A percentile compares a stretch with the other conserved stretches of the same genome.
Evolutionary conservation across 2,797 vertebrate species (phyloP).

Genomic region (Phoxinus dragarum): DNA sequence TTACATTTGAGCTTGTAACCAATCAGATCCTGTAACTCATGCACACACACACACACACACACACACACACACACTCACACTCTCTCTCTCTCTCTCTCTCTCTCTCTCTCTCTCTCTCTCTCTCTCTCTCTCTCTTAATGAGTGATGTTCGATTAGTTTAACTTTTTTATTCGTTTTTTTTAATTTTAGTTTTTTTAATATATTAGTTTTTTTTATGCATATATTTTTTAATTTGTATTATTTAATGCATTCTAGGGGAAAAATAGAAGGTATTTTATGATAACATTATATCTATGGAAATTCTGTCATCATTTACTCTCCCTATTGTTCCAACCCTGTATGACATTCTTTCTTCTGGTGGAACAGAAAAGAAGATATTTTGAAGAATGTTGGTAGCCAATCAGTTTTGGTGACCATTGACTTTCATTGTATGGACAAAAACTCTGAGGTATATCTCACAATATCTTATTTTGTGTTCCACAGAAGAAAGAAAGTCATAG

Average conservation of each 20-base stretch:
- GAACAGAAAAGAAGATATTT: background rate
- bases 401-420: background rate
- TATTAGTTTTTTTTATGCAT: background rate
- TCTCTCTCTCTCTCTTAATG: background rate
- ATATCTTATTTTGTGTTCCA: background rate
- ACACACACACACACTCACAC: slow-evolving; percentile 15
- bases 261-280: background rate
- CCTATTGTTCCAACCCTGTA: background rate
- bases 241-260: background rate
- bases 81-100: no score
- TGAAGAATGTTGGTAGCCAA: background rate
- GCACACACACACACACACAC: background rate
- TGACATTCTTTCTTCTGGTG: no score
- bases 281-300: background rate
- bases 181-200: background rate
- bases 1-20: slow-evolving; percentile 36
- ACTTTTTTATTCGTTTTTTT: background rate
- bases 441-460: background rate
- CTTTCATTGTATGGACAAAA: background rate
- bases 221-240: background rate
- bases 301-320: background rate
- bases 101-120: no score
- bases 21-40: slow-evolving; percentile 51
- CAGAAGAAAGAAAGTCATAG: background rate
- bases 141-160: background rate